Evolutionary conservation across 2,888 invertebrate species (phyloP), one percentile per base, ranked within the genome.

Genomic region (Leptinotarsa rubiginosa): DNA sequence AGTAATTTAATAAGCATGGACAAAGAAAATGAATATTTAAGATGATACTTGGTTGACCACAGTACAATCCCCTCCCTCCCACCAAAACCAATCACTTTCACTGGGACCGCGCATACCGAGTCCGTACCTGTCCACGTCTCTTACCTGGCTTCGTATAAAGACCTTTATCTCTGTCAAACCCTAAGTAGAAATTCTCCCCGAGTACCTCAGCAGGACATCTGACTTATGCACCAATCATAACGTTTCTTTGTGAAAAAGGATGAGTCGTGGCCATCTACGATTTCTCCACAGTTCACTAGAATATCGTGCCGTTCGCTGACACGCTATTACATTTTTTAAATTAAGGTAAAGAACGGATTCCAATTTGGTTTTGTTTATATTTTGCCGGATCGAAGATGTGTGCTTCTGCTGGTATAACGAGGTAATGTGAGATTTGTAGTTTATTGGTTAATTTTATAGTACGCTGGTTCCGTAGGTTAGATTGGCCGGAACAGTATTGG

Each of bases 121-220:
- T 78, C 77, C 78, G 75, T 69, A 41, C 70, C 78, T 80, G 78
- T 3, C 20, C 22, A 54, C 75, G 47, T 76, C 72, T 77, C 70
- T 78, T 80, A 81, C 81, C 81, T 79, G 80, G 66, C 72, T 72
- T 31, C 69, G 78, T 80, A 81, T 82, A 80, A 81, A 83, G 80
- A 83, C 81, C 81, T 82, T 83, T 79, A 80, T 82, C 82, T 79
- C 79, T 81, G 82, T 82, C 82, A 82, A 81, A 80, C 79, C 76
- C 80, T 81, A 82, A 77, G 79, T 77, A 78, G 80, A 80, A 81
- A 81, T 80, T 79, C 81, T 80, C 80, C 78, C 77, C 78, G 78
- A 73, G 73, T 72, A 68, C 66, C 78, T 66, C 84, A 81, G 82
- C 84, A 78, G 84, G 84, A 82, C 76, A 81, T 77, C 83, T 67